Base-by-base conservation (phyloP, 1,140 invertebrate species). In the Drosophila mayri region DNA sequence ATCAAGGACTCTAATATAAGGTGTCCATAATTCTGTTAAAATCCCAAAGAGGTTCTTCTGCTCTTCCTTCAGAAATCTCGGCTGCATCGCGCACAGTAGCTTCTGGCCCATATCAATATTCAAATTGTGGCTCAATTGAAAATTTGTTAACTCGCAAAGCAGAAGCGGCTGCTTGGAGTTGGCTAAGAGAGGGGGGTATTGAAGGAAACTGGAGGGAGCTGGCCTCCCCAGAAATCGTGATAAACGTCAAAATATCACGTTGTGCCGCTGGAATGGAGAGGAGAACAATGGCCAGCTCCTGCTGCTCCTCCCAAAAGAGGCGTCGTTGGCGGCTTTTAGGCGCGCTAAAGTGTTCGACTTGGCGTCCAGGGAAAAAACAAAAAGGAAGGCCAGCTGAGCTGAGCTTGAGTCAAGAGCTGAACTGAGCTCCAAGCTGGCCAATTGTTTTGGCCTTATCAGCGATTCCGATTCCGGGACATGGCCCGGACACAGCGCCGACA, bases 61-160 rank as follows among this genome's bases (percentile, higher is more conserved):
- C 38, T 14, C 30, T 40, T 32, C 46, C 38, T 16, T 5, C 25
- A 60, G 25, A 58, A 83, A 88, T 88, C 79, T 74, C 67, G 46
- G 57, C 37, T 40, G 25, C 32, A 88, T 83, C 76, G 60, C 32
- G 49, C 52, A 88, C 80, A 84, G 84, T 80, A 88, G 81, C 85
- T 37, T 41, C 44, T 52, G 63, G 28, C 43, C 40, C 78, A 76
- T 81, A 90, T 90, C 81, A 90, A 90, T 90, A 90, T 90, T 90
- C 85, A 90, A 90, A 90, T 90, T 90, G 85, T 85, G 85, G 85
- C 85, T 90, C 85, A 90, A 90, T 90, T 90, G 75, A 85, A 88
- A 88, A 85, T 90, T 90, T 90, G 85, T 84, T 85, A 90, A 90
- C 85, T 90, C 25, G 58, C 61, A 30, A 18, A 49, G 46, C 32